These are phyloP conservation scores for Manis pentadactyla DNA, from an alignment of 2,797 vertebrate genomes.

Conservation along the genomic window DNA sequence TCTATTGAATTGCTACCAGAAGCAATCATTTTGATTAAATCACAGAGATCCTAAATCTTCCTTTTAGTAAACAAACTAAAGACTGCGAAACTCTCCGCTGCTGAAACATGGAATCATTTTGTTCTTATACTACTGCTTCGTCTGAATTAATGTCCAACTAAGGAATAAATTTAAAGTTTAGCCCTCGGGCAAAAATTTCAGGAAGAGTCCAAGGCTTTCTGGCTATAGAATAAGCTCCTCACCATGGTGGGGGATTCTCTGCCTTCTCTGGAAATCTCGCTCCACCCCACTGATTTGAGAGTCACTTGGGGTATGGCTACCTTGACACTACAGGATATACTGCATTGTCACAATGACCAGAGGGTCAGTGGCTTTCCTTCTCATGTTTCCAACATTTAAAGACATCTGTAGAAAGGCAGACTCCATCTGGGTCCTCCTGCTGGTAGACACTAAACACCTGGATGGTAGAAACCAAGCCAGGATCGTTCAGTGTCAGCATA, in stretches of 20 bases:
- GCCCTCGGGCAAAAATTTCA: conserved; percentile 20
- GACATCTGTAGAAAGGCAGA: conserved; percentile 34
- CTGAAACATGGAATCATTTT: not conserved
- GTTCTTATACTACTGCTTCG: not conserved
- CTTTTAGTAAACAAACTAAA: conserved; percentile 9
- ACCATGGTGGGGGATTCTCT: not conserved
- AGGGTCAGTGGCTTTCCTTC: not conserved
- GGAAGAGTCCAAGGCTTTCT: not conserved
- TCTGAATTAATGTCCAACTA: not conserved
- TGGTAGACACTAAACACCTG: not conserved
- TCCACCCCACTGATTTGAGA: not conserved
- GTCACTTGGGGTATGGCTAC: not conserved
- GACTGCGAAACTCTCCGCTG: not conserved
- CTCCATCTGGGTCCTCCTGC: not conserved
- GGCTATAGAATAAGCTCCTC: not conserved
- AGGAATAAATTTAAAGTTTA: not conserved
- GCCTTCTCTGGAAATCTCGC: not conserved
- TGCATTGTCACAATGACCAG: not conserved
- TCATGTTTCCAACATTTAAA: conserved; percentile 41
- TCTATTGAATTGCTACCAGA: conserved; percentile 49
- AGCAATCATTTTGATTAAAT: conserved; percentile 65
- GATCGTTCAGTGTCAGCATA: not conserved
- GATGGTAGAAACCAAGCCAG: conserved; percentile 10
- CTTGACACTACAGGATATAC: no score
- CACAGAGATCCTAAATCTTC: conserved; percentile 44